Conservation (phyloP, 2,797 vertebrate species). For the Leucoraja ocellata region DNA sequence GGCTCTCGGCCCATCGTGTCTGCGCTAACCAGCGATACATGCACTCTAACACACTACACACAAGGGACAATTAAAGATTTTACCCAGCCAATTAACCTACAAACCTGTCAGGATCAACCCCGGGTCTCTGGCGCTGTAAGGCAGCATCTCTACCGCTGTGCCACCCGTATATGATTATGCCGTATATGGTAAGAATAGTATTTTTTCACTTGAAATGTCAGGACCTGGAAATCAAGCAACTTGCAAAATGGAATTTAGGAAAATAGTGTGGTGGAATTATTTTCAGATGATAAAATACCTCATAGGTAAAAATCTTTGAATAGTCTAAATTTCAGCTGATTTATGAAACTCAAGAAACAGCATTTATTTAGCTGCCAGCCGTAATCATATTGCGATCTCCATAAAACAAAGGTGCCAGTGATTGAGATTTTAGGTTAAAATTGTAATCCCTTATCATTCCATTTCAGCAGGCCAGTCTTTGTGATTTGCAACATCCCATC, state of each 20-base stretch:
- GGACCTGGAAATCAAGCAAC: not conserved
- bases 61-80: too few species aligned
- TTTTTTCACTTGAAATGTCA: too few species aligned
- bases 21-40: too few species aligned
- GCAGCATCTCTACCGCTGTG: too few species aligned
- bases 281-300: not conserved
- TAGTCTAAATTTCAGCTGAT: not conserved
- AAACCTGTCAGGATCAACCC: too few species aligned
- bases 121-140: too few species aligned
- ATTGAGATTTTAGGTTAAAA: not conserved
- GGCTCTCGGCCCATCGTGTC: too few species aligned
- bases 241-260: too few species aligned
- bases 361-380: not conserved
- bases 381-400: not conserved
- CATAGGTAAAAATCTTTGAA: not conserved
- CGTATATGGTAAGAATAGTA: not conserved
- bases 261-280: not conserved
- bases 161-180: too few species aligned
- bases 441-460: not conserved
- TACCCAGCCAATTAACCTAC: too few species aligned
- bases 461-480: not conserved
- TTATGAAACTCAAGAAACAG: not conserved
- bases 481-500: not conserved
- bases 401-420: conserved; percentile 11
- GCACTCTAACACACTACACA: too few species aligned